Conservation (phyloP, 2,888 invertebrate species). For the Cantharis nigra region DNA sequence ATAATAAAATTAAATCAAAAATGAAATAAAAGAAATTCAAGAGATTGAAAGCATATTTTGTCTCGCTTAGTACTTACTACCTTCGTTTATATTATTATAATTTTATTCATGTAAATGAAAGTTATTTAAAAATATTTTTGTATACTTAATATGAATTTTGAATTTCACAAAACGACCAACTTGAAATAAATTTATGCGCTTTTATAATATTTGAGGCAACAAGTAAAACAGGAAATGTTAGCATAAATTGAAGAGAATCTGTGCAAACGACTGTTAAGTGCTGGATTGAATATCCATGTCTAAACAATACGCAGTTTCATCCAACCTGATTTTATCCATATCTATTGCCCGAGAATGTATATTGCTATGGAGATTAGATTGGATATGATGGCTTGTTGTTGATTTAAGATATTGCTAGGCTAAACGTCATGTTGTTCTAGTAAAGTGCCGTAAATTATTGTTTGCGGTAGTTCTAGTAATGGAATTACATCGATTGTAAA, state of each 20-base stretch:
- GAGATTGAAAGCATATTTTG: too few relatives aligned
- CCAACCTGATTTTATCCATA: slow-evolving; percentile 21
- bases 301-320: slow-evolving; percentile 40
- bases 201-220: slow-evolving; percentile 37
- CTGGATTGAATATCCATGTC: slow-evolving; percentile 46
- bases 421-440: slow-evolving; percentile 32
- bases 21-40: too few relatives aligned
- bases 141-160: neutral
- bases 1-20: too few relatives aligned
- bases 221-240: slow-evolving; percentile 45
- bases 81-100: neutral
- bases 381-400: slow-evolving; percentile 30
- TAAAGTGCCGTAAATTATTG: slow-evolving; percentile 31
- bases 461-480: slow-evolving; percentile 26
- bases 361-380: slow-evolving; percentile 31
- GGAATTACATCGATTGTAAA: slow-evolving; percentile 25
- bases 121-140: neutral
- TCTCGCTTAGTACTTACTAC: too few relatives aligned
- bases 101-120: neutral
- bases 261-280: slow-evolving; percentile 47
- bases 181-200: neutral
- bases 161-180: neutral
- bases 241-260: slow-evolving; percentile 39
- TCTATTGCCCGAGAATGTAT: slow-evolving; percentile 27
- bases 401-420: slow-evolving; percentile 31